A percentile compares a stretch with the other conserved stretches of the same genome.
phyloP scores from a whole-genome alignment of 2,113 vertebrate species.

The Nibea albiflora region DNA sequence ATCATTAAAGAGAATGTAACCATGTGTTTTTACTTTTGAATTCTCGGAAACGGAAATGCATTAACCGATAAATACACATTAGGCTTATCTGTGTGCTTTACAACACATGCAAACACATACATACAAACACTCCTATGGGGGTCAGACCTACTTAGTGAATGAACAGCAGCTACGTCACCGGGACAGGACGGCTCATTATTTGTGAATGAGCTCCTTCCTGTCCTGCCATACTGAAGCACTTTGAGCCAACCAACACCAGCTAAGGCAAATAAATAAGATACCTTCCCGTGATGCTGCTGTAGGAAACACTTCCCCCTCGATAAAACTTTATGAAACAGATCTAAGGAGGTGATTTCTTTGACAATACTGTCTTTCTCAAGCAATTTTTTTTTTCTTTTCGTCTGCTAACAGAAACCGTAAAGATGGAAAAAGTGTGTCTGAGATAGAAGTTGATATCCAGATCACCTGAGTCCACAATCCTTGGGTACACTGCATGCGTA shows the following conservation, averaged over 20 bases:
- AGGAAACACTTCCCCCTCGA: constrained; percentile 36
- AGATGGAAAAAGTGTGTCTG: constrained; percentile 15
- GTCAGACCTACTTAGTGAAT: constrained; percentile 72
- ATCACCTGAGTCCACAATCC: constrained; percentile 40
- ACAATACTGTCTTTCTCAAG: not conserved
- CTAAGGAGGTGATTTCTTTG: constrained; percentile 3
- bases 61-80: constrained; percentile 44
- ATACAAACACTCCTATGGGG: constrained; percentile 46
- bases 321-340: constrained; percentile 12
- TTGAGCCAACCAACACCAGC: constrained; percentile 56
- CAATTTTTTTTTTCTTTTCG: not conserved
- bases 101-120: constrained; percentile 31
- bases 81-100: constrained; percentile 45
- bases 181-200: constrained; percentile 77
- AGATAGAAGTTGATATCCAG: constrained; percentile 25
- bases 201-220: constrained; percentile 81
- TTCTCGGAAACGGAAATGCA: constrained; percentile 42
- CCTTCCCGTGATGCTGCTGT: constrained; percentile 22
- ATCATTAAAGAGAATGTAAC: constrained; percentile 17
- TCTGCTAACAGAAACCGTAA: not conserved
- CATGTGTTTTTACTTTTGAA: constrained; percentile 37
- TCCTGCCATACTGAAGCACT: constrained; percentile 78
- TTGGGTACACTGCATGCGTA: not conserved
- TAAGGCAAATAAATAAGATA: constrained; percentile 68
- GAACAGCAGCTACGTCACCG: constrained; percentile 72